phyloP scores from a whole-genome alignment of 2,797 vertebrate species.

The Brachyalestes nurse region DNA sequence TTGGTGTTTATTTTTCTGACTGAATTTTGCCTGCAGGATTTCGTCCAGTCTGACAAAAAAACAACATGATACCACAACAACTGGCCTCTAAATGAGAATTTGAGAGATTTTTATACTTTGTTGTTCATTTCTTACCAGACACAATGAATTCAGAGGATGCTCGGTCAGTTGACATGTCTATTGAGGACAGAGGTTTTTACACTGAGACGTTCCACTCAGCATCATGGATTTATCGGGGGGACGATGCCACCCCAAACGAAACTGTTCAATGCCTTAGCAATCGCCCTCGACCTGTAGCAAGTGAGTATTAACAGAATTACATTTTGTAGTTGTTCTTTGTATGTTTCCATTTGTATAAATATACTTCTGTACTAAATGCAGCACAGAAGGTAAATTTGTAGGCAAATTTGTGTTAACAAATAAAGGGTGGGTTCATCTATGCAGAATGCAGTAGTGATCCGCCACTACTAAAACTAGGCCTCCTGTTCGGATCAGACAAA shows the following conservation, averaged over 20 bases:
- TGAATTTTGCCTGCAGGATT: too few species aligned
- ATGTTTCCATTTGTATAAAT: too few species aligned
- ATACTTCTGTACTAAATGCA: too few species aligned
- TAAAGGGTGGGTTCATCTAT: too few species aligned
- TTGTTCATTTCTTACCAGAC: slow-evolving; percentile 8
- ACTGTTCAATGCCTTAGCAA: slow-evolving; percentile 78
- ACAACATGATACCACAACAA: background rate
- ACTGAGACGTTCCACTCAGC: slow-evolving; percentile 90
- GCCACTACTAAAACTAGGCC: too few species aligned
- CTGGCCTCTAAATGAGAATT: background rate
- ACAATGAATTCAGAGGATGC: slow-evolving; percentile 84
- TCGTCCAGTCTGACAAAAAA: too few species aligned
- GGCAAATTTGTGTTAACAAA: too few species aligned
- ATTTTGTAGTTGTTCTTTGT: too few species aligned
- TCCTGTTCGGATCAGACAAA: too few species aligned
- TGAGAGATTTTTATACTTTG: background rate
- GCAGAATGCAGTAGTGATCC: too few species aligned
- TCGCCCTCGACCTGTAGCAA: slow-evolving; percentile 79
- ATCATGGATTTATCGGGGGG: slow-evolving; percentile 90
- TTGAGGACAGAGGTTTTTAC: slow-evolving; percentile 87
- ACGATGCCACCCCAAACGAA: slow-evolving; percentile 75
- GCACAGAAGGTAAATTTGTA: too few species aligned
- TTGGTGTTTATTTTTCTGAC: too few species aligned
- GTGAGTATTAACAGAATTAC: slow-evolving; percentile 67
- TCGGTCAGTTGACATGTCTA: slow-evolving; percentile 77